Evolutionary conservation across 2,888 invertebrate genomes (phyloP), one percentile per base, ranked within the genome.

Genomic region (Patella ulyssiponensis): DNA sequence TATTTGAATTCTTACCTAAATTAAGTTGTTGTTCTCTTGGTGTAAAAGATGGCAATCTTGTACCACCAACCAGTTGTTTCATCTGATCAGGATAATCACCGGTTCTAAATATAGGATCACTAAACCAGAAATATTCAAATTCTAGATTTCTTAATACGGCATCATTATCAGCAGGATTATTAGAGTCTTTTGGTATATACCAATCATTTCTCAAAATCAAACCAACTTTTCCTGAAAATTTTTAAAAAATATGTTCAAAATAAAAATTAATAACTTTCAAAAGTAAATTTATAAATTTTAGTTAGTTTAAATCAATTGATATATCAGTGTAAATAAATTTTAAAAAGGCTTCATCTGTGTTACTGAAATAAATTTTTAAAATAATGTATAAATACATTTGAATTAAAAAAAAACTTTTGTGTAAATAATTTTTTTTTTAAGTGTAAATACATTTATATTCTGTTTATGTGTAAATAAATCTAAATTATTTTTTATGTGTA

Each of bases 51-150:
- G 86, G 88, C 23, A 88, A 79, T 64, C 84, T 83, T 83, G 3
- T 73, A 23, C 17, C 75, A 23, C 17, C 73, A 9, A 83, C 73
- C 7, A 23, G n/a, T 11, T 70, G 23, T 73, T 77, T 81, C 84
- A 84, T 83, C 4, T 78, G 51, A 9, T 80, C 79, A 2, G 84
- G 81, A 71, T 82, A 95, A 91, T 95, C 94, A 11, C 89, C 88
- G 54, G 79, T 76, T 44, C 81, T 80, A 74, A 81, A 82, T 51
- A 84, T 74, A 11, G 89, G 89, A 53, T 87, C 84, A 20, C 87
- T 86, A 76, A 86, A 89, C 83, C 86, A 86, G 54, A 87, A 89
- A 44, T 86, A 79, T 58, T 81, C 75, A 74, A 84, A 86, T 56
- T 81, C 81, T 11, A 78, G 71, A 0, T 71, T 77, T 53, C 79